These are phyloP conservation scores for Psylliodes chrysocephalus DNA, from an alignment of 2,888 invertebrate species.

Conservation along the genomic window DNA sequence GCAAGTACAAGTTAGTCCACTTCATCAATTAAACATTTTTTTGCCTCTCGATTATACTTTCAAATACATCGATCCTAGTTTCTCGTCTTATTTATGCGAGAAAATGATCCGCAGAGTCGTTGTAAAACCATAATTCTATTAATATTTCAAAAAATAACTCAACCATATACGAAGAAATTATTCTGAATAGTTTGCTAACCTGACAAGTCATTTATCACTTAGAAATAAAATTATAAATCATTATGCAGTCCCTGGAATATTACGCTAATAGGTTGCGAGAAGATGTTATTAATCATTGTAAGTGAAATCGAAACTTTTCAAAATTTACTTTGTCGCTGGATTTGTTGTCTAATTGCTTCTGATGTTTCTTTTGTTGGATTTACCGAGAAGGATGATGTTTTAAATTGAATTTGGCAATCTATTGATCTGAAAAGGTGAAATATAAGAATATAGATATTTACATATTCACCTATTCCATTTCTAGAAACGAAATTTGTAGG, in stretches of 20 bases:
- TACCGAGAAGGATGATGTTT: not conserved
- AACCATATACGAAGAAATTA: slow-evolving; percentile 33
- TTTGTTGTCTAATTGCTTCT: not conserved
- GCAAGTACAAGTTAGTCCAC: slow-evolving; percentile 25
- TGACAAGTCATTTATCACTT: slow-evolving; percentile 31
- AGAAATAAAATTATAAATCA: slow-evolving; percentile 26
- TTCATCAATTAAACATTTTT: slow-evolving; percentile 49
- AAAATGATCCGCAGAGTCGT: slow-evolving; percentile 14
- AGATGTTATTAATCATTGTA: slow-evolving; percentile 8
- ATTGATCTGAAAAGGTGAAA: too few species aligned
- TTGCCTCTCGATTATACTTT: slow-evolving; percentile 46
- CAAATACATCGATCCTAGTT: slow-evolving; percentile 35
- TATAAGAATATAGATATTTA: too few species aligned
- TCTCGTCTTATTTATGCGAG: slow-evolving; percentile 25
- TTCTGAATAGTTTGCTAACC: slow-evolving; percentile 23
- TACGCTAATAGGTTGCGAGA: slow-evolving; percentile 15
- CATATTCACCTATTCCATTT: too few species aligned
- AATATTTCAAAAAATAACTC: slow-evolving; percentile 24
- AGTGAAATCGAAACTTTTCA: slow-evolving; percentile 13
- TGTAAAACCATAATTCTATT: slow-evolving; percentile 27
- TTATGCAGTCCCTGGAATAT: slow-evolving; percentile 13
- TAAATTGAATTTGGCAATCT: not conserved
- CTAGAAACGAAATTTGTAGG: too few species aligned
- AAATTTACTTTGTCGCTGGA: not conserved
- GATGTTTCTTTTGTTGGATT: not conserved